Evolutionary conservation across 2,888 invertebrate genomes (phyloP).

Genomic region (Pseudoips prasinana): DNA sequence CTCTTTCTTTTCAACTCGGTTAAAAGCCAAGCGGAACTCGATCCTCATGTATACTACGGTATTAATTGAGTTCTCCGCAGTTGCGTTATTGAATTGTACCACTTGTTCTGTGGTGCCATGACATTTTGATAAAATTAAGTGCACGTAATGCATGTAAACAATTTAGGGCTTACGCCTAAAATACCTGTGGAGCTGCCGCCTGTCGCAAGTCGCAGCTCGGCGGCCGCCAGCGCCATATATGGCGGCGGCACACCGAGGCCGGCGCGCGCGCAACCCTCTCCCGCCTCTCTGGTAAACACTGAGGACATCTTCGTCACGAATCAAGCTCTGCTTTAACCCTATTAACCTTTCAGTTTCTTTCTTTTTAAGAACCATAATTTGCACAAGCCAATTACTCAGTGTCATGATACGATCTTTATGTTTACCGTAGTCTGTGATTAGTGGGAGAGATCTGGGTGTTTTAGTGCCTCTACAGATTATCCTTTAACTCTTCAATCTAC

Average conservation of each 20-base stretch:
- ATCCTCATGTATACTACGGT: too few relatives aligned
- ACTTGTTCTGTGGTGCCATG: slow-evolving; percentile 36
- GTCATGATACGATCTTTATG: slow-evolving; percentile 35
- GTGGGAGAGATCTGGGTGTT: too few relatives aligned
- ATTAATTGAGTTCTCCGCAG: slow-evolving; percentile 18
- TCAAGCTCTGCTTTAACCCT: slow-evolving; percentile 26
- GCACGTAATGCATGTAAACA: slow-evolving; percentile 50
- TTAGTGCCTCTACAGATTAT: too few relatives aligned
- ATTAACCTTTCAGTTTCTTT: slow-evolving; percentile 49
- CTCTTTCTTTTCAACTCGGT: too few relatives aligned
- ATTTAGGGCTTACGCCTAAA: slow-evolving; percentile 65
- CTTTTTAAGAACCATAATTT: slow-evolving; percentile 41
- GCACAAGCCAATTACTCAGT: slow-evolving; percentile 22
- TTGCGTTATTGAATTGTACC: slow-evolving; percentile 25
- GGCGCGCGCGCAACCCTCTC: slow-evolving; percentile 32
- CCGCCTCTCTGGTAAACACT: slow-evolving; percentile 12
- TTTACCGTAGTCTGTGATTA: slow-evolving; percentile 28
- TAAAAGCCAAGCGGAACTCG: too few relatives aligned
- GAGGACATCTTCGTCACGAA: slow-evolving; percentile 41
- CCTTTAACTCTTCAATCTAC: too few relatives aligned
- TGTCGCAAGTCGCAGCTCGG: slow-evolving; percentile 56
- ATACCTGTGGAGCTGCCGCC: slow-evolving; percentile 43
- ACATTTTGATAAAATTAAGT: slow-evolving; percentile 50
- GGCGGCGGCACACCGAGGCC: slow-evolving; percentile 63
- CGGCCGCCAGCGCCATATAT: slow-evolving; percentile 69